Evolutionary conservation across 2,113 vertebrate species (phyloP), one percentile per base, ranked within the genome.

Genomic region (Cepphus grylle): DNA sequence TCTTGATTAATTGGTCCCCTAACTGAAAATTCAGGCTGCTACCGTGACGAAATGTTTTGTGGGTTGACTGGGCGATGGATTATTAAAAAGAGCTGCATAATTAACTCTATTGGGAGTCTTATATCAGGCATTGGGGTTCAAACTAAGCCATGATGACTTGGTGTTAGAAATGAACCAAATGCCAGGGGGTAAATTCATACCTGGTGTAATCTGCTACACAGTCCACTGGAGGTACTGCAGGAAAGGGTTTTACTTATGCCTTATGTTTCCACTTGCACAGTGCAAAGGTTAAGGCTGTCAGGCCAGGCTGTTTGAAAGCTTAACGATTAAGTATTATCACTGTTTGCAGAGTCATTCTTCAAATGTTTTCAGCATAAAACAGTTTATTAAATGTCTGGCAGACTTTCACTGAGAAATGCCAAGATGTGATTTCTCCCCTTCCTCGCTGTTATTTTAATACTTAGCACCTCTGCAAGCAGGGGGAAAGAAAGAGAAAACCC

Each of bases 231-330:
- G 73, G 69, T 94, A 47, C 40, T 34, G 45, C 88, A 90, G 81
- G 78, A 77, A 86, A 38, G 50, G 20, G 42, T 50, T 93, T 93
- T 63, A 32, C 56, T 77, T 66, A 36, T 19, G 58, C 81, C 95
- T 95, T 96, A 53, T 94, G 86, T 97, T 96, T 97, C 88, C 93
- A 96, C 89, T 96, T 95, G 94, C 58, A 58, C 4, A 0, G 94
- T 87, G 91, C 94, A 96, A 96, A 97, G 96, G 96, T 96, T 94
- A 97, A 94, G 62, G 73, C 84, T 87, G 91, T 88, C 95, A 95
- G 93, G 84, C 70, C 91, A 86, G 86, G 49, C 89, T 95, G 81
- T 88, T 94, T 93, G 96, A 95, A 96, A 95, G 81, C 61, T 96
- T 97, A 95, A 97, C 8, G 53, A 93, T 82, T 90, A 81, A 90